Evolutionary conservation across 2,888 invertebrate genomes (phyloP).

Genomic region (Trichogramma dendrolimi): DNA sequence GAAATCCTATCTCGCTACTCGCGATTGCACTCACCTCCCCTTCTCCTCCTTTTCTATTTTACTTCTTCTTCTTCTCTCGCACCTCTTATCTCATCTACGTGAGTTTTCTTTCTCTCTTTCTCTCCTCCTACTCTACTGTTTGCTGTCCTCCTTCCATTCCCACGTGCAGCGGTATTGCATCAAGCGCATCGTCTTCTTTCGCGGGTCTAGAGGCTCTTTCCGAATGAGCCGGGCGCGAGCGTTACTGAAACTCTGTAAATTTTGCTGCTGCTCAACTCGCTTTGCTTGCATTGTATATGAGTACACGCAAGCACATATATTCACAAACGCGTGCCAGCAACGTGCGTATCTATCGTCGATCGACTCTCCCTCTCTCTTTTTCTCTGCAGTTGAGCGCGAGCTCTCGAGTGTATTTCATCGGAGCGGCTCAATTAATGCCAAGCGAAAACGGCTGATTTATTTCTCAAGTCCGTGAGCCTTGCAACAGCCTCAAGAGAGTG

Average conservation of each 20-base stretch:
- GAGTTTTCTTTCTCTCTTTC: slow-evolving; percentile 13
- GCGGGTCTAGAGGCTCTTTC: no score
- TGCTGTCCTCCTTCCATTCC: background rate
- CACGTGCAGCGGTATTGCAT: background rate
- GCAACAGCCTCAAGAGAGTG: background rate
- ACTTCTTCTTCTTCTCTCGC: slow-evolving; percentile 2
- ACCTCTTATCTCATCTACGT: slow-evolving; percentile 4
- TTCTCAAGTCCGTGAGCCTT: slow-evolving; percentile 39
- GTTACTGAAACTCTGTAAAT: no score
- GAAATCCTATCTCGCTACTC: no score
- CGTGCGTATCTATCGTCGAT: background rate
- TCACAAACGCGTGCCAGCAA: background rate
- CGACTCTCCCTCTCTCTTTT: slow-evolving; percentile 10
- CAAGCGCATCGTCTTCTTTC: no score
- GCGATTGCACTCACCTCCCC: no score
- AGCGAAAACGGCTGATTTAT: slow-evolving; percentile 47
- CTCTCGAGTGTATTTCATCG: slow-evolving; percentile 44
- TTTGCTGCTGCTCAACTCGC: no score
- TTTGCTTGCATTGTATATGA: no score
- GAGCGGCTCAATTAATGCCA: slow-evolving; percentile 51
- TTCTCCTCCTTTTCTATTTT: background rate
- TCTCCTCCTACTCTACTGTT: slow-evolving; percentile 13
- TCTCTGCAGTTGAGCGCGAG: background rate
- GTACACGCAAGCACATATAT: no score
- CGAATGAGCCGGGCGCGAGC: no score